phyloP scores from a whole-genome alignment of 2,797 vertebrate species.

The Phoeniculus purpureus region DNA sequence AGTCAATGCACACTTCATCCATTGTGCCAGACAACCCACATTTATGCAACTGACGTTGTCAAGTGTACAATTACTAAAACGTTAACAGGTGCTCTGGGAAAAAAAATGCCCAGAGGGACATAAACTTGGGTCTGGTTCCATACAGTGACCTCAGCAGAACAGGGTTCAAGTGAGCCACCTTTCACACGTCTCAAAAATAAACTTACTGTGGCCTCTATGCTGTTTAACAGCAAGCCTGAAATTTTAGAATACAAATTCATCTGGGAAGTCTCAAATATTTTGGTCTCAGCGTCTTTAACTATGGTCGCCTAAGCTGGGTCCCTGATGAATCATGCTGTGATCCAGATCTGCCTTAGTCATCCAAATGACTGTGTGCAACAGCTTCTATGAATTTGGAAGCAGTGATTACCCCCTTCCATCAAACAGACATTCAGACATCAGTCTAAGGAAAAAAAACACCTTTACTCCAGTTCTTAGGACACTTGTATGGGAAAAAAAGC shows the following conservation, averaged over 20 bases:
- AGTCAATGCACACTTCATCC: background rate
- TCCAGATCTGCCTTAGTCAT: background rate
- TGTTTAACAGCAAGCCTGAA: background rate
- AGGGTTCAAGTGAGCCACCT: background rate
- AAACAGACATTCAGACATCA: background rate
- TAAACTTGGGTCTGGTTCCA: background rate
- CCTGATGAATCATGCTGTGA: background rate
- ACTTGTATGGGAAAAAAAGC: background rate
- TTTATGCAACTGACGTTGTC: background rate
- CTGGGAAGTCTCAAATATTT: background rate
- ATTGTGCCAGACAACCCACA: background rate
- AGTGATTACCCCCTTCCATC: background rate
- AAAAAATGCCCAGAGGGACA: background rate
- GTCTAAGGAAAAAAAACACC: background rate
- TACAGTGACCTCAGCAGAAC: background rate
- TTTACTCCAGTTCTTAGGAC: background rate
- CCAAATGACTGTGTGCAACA: background rate
- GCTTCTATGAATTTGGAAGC: background rate
- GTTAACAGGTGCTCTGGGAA: background rate
- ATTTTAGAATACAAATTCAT: background rate
- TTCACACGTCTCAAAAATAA: background rate
- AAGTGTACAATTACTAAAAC: background rate
- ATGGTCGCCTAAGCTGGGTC: background rate
- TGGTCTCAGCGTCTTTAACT: background rate
- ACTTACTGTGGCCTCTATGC: background rate